A percentile compares a stretch with the other conserved stretches of the same genome.
phyloP scores from a whole-genome alignment of 2,113 vertebrate genomes.

The Oryzias curvinotus region DNA sequence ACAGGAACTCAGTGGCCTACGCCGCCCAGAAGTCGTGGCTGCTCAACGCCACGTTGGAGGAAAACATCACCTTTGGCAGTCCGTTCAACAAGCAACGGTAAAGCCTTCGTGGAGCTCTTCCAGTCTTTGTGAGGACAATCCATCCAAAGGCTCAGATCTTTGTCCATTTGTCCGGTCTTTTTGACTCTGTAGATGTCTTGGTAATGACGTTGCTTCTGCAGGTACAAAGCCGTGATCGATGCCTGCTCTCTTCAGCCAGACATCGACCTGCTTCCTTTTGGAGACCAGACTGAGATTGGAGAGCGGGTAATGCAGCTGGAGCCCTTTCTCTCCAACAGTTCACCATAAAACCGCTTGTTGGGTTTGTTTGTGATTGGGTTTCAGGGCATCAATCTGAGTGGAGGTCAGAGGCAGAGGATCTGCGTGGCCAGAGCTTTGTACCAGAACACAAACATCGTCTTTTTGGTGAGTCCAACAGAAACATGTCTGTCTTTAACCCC shows the following conservation, averaged over 20 bases:
- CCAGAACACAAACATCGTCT: slow-evolving; percentile 97
- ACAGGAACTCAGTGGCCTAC: slow-evolving; percentile 93
- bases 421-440: slow-evolving; percentile 96
- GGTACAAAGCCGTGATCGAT: slow-evolving; percentile 96
- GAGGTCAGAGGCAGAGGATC: slow-evolving; percentile 95
- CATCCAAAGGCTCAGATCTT: no score
- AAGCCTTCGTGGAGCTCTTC: not conserved
- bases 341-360: no score
- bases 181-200: not conserved
- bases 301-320: slow-evolving; percentile 81
- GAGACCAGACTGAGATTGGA: slow-evolving; percentile 99
- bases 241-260: slow-evolving; percentile 98
- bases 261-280: slow-evolving; percentile 94
- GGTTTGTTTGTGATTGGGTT: not conserved
- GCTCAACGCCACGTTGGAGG: slow-evolving; percentile 94
- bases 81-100: slow-evolving; percentile 96
- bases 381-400: slow-evolving; percentile 97
- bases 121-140: no score
- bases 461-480: slow-evolving; percentile 83
- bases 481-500: no score
- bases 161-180: not conserved
- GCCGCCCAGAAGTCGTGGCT: slow-evolving; percentile 98
- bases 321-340: no score
- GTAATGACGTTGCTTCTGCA: slow-evolving; percentile 45
- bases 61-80: slow-evolving; percentile 96